Evolutionary conservation across 2,797 vertebrate species (phyloP).

Genomic region (Numenius phaeopus): DNA sequence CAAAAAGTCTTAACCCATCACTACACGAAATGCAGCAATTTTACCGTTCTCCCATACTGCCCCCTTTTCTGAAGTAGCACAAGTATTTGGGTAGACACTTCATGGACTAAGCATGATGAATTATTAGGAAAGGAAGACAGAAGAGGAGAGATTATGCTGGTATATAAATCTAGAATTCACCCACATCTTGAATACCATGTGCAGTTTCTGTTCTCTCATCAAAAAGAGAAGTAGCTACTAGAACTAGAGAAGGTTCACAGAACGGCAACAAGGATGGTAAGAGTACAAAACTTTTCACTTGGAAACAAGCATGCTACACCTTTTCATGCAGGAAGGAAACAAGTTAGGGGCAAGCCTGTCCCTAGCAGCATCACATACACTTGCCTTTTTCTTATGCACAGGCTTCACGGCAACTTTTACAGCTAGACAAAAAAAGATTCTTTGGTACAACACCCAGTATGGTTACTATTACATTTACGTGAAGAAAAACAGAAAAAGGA

Average conservation of each 20-base stretch:
- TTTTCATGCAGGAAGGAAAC: background rate
- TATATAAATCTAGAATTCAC: background rate
- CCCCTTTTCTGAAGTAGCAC: background rate
- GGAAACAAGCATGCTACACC: background rate
- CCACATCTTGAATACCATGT: background rate
- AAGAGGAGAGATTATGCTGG: background rate
- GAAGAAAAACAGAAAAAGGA: background rate
- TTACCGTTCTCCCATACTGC: background rate
- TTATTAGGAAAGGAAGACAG: background rate
- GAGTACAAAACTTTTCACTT: background rate
- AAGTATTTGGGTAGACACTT: background rate
- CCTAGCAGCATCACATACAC: rapidly evolving
- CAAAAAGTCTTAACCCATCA: background rate
- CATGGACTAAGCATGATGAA: background rate
- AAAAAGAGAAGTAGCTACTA: background rate
- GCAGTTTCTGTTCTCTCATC: background rate
- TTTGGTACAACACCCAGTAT: rapidly evolving
- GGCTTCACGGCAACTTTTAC: background rate
- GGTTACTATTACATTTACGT: background rate
- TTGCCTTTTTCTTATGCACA: background rate
- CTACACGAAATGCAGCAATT: background rate
- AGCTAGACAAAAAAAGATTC: background rate
- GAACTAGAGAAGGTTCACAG: background rate
- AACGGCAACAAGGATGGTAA: background rate
- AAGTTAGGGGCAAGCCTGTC: background rate